These are phyloP conservation scores for Tringa solitaria DNA, from an alignment of 2,113 vertebrate species.

Conservation along the genomic window DNA sequence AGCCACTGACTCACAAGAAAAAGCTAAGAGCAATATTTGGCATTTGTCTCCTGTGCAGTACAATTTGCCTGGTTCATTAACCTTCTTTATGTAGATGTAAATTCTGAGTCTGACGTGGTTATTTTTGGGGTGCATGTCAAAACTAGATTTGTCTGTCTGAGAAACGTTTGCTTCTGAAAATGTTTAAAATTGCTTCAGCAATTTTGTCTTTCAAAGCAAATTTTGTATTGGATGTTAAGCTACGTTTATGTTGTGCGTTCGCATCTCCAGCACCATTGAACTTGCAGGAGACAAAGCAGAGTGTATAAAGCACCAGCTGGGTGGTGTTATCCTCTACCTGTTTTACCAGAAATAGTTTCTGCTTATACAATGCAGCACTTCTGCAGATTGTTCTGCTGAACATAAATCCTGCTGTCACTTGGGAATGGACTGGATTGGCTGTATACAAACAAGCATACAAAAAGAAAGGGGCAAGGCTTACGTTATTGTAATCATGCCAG, in stretches of 20 bases:
- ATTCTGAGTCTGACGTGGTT: neutral
- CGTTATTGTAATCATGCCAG: neutral
- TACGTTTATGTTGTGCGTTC: neutral
- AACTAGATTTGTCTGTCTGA: constrained; percentile 31
- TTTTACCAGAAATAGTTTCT: neutral
- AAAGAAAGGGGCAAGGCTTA: neutral
- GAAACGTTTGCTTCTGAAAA: neutral
- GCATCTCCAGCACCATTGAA: neutral
- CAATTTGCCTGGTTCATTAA: constrained; percentile 57
- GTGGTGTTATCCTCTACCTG: neutral
- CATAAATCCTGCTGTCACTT: neutral
- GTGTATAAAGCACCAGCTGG: neutral
- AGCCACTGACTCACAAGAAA: constrained; percentile 58
- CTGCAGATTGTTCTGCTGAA: neutral
- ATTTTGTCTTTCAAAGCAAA: neutral
- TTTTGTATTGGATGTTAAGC: neutral
- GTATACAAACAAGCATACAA: fast-evolving
- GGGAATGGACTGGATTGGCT: neutral
- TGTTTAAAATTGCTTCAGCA: neutral
- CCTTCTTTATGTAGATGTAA: constrained; percentile 44
- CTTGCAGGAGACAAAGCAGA: neutral
- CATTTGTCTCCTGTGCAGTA: constrained; percentile 52
- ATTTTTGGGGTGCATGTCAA: constrained; percentile 35
- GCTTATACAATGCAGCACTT: neutral
- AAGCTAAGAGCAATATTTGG: constrained; percentile 52